phyloP scores from a whole-genome alignment of 2,113 vertebrate genomes.

The Dromaius novaehollandiae region DNA sequence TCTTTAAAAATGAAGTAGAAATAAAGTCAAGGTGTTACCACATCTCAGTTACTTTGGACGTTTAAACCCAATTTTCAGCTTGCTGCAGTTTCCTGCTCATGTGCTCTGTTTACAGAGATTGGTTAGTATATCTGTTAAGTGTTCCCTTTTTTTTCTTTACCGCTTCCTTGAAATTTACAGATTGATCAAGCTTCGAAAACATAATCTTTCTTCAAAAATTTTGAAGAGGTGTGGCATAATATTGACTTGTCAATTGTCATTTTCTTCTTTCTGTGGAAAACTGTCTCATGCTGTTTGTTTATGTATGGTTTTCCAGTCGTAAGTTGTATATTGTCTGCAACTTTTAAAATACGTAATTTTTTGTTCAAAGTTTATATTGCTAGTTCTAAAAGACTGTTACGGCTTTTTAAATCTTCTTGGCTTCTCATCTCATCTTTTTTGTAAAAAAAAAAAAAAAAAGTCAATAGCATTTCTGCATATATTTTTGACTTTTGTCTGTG shows the following conservation, averaged over 20 bases:
- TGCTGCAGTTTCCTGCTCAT: neutral
- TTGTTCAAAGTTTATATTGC: neutral
- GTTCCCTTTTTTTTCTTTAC: neutral
- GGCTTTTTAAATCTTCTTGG: neutral
- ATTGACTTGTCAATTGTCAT: neutral
- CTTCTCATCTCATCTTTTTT: neutral
- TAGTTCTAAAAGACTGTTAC: neutral
- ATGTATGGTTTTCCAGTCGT: neutral
- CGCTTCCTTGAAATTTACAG: neutral
- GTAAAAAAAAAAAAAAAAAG: no score
- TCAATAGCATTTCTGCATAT: neutral
- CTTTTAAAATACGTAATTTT: neutral
- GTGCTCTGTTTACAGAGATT: neutral
- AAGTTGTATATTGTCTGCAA: neutral
- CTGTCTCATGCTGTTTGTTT: neutral
- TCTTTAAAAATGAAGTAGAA: neutral
- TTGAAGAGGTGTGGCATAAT: conserved; percentile 1
- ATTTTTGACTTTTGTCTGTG: neutral
- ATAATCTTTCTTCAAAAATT: neutral
- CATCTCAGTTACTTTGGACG: neutral
- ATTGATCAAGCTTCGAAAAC: neutral
- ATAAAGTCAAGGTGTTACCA: neutral
- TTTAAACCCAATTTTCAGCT: neutral
- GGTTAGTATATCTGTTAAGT: neutral
- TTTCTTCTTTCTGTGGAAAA: conserved; percentile 31